Base-by-base conservation (phyloP, 2,888 invertebrate species). In the Drosophila acutilabella region DNA sequence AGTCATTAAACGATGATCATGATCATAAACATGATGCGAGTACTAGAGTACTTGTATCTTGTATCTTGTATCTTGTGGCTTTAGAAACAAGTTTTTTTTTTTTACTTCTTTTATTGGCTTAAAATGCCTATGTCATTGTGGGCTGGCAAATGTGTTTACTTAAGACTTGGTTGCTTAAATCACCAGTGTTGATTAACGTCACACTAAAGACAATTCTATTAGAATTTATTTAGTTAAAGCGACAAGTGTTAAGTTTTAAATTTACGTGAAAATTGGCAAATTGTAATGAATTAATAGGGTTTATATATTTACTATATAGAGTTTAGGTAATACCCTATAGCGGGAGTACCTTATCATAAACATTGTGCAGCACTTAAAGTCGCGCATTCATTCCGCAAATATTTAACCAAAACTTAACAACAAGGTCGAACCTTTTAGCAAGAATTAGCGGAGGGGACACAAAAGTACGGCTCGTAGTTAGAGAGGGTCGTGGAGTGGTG, bases 401-500 rank as follows among this genome's bases (percentile, higher is more conserved):
- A 82, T 84, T 87, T 72, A 50, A 53, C 16, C 59, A 47, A 53
- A 44, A 48, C 13, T 42, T 54, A 70, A 18, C 57, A 48, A 48
- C 84, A 81, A 82, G 88, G 81, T 48, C 76, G 64, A 81, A 87
- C 70, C 85, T 81, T 81, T 82, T 82, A 87, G 85, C 81, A 82
- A 87, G 88, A 87, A 82, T 73, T 52, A 61, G 71, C 78, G 59
- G 53, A n/a, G 51, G 75, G 69, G 78, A 30, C 30, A 30, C 8
- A 30, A 26, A 30, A 30, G 8, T 30, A 30, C 30, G 30, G 30
- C 30, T 30, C 30, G 26, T 26, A 7, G 26, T 6, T 23, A 5
- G 23, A 7, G 30, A 30, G 26, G 8, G 26, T 8, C 8, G 26
- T 30, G 26, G 1, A 30, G 30, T 23, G 30, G 30, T 1, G 26